Conservation (phyloP, 2,113 vertebrate species). For the Arvicanthis niloticus region DNA sequence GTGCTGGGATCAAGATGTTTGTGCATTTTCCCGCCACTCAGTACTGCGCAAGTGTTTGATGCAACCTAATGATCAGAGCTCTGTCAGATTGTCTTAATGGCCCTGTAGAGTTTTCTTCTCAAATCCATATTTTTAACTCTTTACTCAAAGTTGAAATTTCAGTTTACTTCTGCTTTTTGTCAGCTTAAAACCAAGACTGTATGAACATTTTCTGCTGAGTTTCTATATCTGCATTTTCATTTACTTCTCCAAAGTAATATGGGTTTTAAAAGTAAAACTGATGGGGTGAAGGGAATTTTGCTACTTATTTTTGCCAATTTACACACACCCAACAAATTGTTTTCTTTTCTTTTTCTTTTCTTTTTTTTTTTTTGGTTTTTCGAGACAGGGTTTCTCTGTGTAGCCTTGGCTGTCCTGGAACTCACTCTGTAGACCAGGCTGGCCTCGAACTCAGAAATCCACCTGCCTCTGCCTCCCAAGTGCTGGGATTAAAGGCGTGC, state of each 20-base stretch:
- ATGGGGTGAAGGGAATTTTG: neutral
- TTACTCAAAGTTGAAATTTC: neutral
- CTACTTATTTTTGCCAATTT: neutral
- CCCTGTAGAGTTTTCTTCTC: constrained; percentile 48
- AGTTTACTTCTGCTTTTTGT: neutral
- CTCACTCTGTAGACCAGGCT: no score
- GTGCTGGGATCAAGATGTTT: neutral
- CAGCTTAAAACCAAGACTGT: constrained; percentile 42
- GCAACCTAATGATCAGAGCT: neutral
- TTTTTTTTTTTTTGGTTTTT: no score
- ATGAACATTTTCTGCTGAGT: neutral
- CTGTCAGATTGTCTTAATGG: neutral
- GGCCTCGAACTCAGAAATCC: no score
- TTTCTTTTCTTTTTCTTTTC: no score
- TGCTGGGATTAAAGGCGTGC: no score
- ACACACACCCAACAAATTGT: neutral
- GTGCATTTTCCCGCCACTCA: neutral
- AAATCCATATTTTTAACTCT: neutral
- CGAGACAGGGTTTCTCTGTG: no score
- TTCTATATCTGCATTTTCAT: neutral
- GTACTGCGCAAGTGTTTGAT: neutral
- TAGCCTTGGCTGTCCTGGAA: no score
- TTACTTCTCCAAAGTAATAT: constrained; percentile 9
- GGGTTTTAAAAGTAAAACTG: neutral
- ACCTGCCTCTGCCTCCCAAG: no score